Base-by-base conservation (phyloP, 1,140 invertebrate genomes). In the Leptinotarsa defecta region DNA sequence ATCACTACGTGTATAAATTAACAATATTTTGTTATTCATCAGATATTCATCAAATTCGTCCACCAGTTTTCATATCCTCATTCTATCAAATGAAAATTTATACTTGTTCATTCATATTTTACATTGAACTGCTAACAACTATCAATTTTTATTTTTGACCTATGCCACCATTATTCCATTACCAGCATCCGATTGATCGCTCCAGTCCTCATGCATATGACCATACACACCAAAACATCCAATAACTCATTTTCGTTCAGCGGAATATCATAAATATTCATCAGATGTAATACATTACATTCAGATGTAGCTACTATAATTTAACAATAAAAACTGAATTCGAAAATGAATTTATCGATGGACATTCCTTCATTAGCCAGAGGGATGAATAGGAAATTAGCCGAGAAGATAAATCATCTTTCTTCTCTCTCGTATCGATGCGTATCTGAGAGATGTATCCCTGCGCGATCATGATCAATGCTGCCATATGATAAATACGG, bases 281-380 rank as follows among this genome's bases (percentile, higher is more conserved):
- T 65, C 13, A 65, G 27, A 15, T 65, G 64, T 65, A 65, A 65
- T 65, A 65, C 64, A 65, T 65, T 65, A 65, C 27, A 15, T 65
- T 34, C 64, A 65, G 64, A 22, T 65, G 64, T 65, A 34, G 64
- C 64, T 65, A 65, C 64, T 65, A 65, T 65, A 65, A 65, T 65
- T 65, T 65, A 65, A 65, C 64, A 65, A 65, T 65, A 65, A 65
- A 65, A 65, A 65, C 64, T 22, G 64, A 65, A 65, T 65, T 34
- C 64, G 27, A 57, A 57, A 57, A 57, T 57, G 52, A 57, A 57
- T 57, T 57, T 57, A 57, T 57, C 52, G 52, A 57, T 57, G 52
- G 52, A 22, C 64, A 65, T 22, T 65, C 64, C 20, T 65, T 65
- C 64, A 65, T 65, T 65, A 34, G 64, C 64, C 64, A 65, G 64